Percentiles rank a stretch among this genome's conserved stretches.
Conservation (phyloP, 2,113 vertebrate genomes). For the Petrocephalus zakoni region DNA sequence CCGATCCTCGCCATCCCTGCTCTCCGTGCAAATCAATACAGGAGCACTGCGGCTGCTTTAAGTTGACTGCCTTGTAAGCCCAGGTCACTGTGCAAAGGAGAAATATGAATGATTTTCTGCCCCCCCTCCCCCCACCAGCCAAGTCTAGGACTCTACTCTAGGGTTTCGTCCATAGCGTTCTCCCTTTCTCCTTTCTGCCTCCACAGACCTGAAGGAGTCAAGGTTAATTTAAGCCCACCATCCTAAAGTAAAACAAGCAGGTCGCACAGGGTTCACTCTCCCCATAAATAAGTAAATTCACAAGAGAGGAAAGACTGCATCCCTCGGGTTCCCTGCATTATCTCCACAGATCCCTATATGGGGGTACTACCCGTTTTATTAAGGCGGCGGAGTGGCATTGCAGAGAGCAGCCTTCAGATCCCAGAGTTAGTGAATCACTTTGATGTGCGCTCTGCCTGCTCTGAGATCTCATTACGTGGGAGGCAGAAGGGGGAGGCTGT, state of each 20-base stretch:
- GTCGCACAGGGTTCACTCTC: not conserved
- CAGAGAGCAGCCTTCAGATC: constrained; percentile 59
- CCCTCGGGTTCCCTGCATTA: constrained; percentile 14
- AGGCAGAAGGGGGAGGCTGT: constrained; percentile 20
- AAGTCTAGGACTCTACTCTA: not conserved
- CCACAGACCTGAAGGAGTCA: not conserved
- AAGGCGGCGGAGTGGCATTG: constrained; percentile 59
- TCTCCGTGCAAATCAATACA: not conserved
- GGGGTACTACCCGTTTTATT: constrained; percentile 52
- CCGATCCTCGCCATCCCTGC: not conserved
- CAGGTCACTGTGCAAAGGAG: not conserved
- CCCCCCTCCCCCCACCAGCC: not conserved
- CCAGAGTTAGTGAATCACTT: constrained; percentile 37
- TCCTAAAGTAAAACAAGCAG: not conserved
- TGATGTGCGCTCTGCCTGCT: constrained; percentile 61
- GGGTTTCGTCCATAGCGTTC: not conserved
- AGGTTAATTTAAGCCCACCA: not conserved
- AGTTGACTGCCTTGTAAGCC: not conserved
- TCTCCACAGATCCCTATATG: constrained; percentile 7
- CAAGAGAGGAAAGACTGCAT: not conserved
- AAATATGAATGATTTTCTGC: not conserved
- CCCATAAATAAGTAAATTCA: constrained; percentile 7
- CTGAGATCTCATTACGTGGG: constrained; percentile 32
- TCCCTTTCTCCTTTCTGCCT: too few relatives aligned
- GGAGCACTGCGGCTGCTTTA: not conserved